A percentile compares a stretch with the other conserved stretches of the same genome.
phyloP scores from a whole-genome alignment of 2,888 invertebrate genomes.

The Hydroisotoma schaefferi region DNA sequence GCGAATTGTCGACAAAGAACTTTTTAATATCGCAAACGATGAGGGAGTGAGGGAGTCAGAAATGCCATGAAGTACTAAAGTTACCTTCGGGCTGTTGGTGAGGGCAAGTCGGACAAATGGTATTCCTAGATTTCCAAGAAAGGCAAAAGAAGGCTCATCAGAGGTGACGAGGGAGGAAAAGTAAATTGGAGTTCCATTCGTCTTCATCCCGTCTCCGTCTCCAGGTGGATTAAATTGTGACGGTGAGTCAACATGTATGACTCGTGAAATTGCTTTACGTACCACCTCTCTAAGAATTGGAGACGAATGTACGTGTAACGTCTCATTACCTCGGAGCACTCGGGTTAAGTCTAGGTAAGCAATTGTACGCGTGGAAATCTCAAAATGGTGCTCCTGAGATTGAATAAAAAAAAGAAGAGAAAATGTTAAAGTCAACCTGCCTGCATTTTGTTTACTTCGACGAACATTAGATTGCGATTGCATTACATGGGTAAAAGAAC shows the following conservation, averaged over 20 bases:
- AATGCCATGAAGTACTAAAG: too few species aligned
- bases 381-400: constrained; percentile 46
- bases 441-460: neutral
- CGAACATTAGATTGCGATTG: neutral
- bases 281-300: constrained; percentile 44
- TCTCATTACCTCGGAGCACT: constrained; percentile 45
- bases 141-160: constrained; percentile 46
- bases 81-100: constrained; percentile 45
- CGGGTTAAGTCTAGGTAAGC: constrained; percentile 46
- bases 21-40: constrained; percentile 1
- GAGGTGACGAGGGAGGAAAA: constrained; percentile 42
- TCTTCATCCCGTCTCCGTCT: neutral
- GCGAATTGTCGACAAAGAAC: neutral
- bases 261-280: constrained; percentile 43
- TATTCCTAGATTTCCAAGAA: constrained; percentile 45
- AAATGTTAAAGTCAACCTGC: neutral
- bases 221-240: constrained; percentile 10
- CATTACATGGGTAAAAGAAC: too few species aligned
- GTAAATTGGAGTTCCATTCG: constrained; percentile 32
- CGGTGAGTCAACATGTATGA: constrained; percentile 32
- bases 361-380: constrained; percentile 44
- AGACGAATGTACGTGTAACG: constrained; percentile 45
- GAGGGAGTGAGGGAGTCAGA: too few species aligned
- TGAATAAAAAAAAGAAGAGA: constrained; percentile 5
- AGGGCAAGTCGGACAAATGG: constrained; percentile 43